These are phyloP conservation scores for Steinernema khuongi DNA, from an alignment of 1,140 invertebrate species.

Conservation along the genomic window DNA sequence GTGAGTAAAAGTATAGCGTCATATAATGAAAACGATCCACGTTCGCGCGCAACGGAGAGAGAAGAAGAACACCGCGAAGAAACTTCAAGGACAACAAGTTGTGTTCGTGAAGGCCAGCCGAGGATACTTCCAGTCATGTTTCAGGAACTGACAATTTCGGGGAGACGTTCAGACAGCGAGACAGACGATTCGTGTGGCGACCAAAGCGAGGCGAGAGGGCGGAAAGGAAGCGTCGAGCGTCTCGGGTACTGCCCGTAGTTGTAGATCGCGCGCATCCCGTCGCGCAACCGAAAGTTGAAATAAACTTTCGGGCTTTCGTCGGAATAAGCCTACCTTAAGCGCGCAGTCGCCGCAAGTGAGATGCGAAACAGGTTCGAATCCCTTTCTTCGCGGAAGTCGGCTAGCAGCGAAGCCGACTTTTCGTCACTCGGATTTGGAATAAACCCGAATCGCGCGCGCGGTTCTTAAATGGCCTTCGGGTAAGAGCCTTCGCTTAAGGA, in stretches of 20 bases:
- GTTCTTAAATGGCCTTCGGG: slow-evolving; percentile 5
- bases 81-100: slow-evolving; percentile 15
- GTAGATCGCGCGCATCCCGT: slow-evolving; percentile 11
- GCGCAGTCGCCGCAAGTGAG: not conserved
- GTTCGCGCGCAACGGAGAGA: slow-evolving; percentile 5
- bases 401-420: slow-evolving; percentile 14
- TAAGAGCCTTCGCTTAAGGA: slow-evolving; percentile 8
- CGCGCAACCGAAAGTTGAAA: slow-evolving; percentile 8
- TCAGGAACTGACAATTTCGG: not conserved
- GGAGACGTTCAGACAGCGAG: slow-evolving; percentile 14
- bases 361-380: slow-evolving; percentile 3
- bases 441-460: not conserved
- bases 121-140: slow-evolving; percentile 12
- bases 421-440: slow-evolving; percentile 9
- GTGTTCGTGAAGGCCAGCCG: slow-evolving; percentile 6
- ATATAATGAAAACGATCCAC: not conserved
- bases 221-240: not conserved
- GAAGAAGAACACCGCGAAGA: slow-evolving; percentile 10
- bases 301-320: slow-evolving; percentile 13
- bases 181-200: slow-evolving; percentile 1
- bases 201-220: not conserved
- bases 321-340: slow-evolving; percentile 14
- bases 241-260: slow-evolving; percentile 14
- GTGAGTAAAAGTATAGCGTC: not conserved
- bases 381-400: slow-evolving; percentile 12